Conservation (phyloP, 1,140 invertebrate species). For the Forficula auricularia region DNA sequence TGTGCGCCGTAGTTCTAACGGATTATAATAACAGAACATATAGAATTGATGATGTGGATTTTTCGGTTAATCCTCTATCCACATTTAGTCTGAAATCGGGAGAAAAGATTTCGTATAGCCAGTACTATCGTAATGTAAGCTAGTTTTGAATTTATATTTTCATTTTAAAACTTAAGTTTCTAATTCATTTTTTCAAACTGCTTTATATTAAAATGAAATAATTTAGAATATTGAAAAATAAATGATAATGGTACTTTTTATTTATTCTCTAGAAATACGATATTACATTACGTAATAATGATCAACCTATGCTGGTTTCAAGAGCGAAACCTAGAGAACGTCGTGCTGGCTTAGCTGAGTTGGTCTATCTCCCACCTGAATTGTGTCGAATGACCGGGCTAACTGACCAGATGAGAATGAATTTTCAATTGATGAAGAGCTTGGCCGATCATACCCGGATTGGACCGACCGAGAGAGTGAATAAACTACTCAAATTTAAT, state of each 20-base stretch:
- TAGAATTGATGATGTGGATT: conserved; percentile 66
- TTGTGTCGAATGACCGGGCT: conserved; percentile 50
- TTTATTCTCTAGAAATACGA: conserved; percentile 37
- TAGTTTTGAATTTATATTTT: too few species aligned
- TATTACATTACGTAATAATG: conserved; percentile 31
- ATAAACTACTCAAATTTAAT: conserved; percentile 41
- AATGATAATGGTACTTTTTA: too few species aligned
- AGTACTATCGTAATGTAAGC: conserved; percentile 58
- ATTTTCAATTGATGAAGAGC: conserved; percentile 40
- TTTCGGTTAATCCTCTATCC: conserved; percentile 40
- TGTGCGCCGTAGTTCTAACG: conserved; percentile 32
- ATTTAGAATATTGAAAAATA: too few species aligned
- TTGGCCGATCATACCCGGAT: conserved; percentile 44
- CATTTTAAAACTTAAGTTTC: too few species aligned
- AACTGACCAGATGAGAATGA: conserved; percentile 22
- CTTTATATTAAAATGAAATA: too few species aligned
- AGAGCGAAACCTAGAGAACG: conserved; percentile 39
- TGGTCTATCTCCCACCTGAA: conserved; percentile 52
- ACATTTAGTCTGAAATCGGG: conserved; percentile 46
- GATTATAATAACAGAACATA: conserved; percentile 60
- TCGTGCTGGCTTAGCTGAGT: conserved; percentile 35
- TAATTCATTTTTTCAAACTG: too few species aligned
- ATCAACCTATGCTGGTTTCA: conserved; percentile 46
- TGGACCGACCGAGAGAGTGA: conserved; percentile 35
- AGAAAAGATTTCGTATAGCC: conserved; percentile 39